Base-by-base conservation (phyloP, 1,140 invertebrate species). In the Harlomillsia oculata region DNA sequence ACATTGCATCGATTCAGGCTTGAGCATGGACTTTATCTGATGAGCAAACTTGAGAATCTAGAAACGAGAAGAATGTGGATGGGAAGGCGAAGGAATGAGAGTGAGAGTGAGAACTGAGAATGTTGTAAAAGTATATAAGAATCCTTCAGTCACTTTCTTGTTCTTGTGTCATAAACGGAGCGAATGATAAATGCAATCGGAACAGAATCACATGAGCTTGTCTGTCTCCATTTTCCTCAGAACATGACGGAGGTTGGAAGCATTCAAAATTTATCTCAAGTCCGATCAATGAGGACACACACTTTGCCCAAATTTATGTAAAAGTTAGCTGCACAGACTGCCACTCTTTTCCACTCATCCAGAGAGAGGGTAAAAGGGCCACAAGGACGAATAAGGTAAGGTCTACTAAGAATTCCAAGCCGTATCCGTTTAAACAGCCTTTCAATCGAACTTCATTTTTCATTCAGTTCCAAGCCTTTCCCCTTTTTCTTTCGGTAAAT, bases 401-500 rank as follows among this genome's bases (percentile, higher is more conserved):
- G 18, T 41, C 16, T 20, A n/a, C n/a, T n/a, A n/a, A n/a, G n/a
- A n/a, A 32, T 48, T 32, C 29, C 28, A 32, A 48, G n/a, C 28
- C 34, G 34, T 48, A 48, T 48, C 45, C 45, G 45, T 48, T 48
- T 48, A 48, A 48, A 32, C 14, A 48, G 45, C 45, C 45, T 34
- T 48, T 48, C 45, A 48, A 48, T 48, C 45, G 29, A 48, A 32
- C 29, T 48, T 30, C 45, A 48, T 48, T 48, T 48, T 48, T 48
- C 45, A 48, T 48, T 32, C 45, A 23, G 45, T 16, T 48, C n/a
- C 30, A 48, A 32, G 45, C 45, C 39, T 41, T 20, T 21, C 11
- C 39, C n/a, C 3, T 44, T 16, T 25, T 32, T 48, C 45, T 48
- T 32, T 48, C 45, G 18, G 34, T 32, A 48, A 48, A 48, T 48